A percentile compares a stretch with the other conserved stretches of the same genome.
Evolutionary conservation across 2,797 vertebrate species (phyloP).

Genomic region (Lepus oiostolus): DNA sequence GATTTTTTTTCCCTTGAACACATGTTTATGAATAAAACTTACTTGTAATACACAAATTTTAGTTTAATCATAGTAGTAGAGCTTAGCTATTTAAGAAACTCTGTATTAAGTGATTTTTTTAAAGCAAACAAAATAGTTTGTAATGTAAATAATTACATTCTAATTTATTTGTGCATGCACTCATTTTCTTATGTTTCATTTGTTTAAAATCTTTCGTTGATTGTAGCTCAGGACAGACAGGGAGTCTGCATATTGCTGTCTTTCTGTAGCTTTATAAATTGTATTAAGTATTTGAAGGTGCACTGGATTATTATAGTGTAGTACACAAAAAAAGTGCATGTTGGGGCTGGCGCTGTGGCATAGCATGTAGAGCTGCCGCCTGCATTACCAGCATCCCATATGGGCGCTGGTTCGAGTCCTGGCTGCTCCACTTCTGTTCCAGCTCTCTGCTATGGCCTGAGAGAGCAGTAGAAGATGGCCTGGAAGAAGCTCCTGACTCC

Average conservation of each 20-base stretch:
- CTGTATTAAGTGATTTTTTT: constrained; percentile 27
- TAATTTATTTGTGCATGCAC: constrained; percentile 47
- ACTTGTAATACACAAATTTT: constrained; percentile 21
- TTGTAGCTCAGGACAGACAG: background rate
- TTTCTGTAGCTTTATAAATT: background rate
- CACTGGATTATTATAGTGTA: background rate
- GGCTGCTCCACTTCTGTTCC: no score
- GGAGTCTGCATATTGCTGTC: background rate
- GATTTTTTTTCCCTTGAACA: constrained; percentile 30
- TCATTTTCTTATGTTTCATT: constrained; percentile 36
- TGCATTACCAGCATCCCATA: no score
- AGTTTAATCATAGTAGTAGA: constrained; percentile 37
- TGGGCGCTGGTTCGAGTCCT: no score
- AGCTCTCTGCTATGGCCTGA: no score
- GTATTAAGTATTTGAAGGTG: constrained; percentile 54
- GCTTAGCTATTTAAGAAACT: constrained; percentile 56
- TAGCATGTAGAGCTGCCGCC: no score
- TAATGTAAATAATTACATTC: constrained; percentile 49
- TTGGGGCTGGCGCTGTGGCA: no score
- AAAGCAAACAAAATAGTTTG: constrained; percentile 56
- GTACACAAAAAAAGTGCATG: background rate
- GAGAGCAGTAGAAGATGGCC: no score
- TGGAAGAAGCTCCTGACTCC: no score
- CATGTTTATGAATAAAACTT: constrained; percentile 25
- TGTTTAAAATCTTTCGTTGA: constrained; percentile 46